Base-by-base conservation (phyloP, 2,113 vertebrate species). In the Nibea coibor region DNA sequence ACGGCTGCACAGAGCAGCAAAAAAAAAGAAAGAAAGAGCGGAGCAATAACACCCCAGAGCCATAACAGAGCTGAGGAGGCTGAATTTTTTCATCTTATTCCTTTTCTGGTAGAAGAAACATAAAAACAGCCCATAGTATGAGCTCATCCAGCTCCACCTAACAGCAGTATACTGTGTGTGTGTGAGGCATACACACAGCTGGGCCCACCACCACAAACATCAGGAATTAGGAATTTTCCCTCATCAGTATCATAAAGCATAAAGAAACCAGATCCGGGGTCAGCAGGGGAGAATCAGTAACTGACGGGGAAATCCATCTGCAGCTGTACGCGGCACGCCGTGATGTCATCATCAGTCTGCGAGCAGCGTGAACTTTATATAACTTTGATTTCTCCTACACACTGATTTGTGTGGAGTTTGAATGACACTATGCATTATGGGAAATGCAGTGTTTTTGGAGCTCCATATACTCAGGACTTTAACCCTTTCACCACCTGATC, bases 71-170 rank as follows among this genome's bases (percentile, higher is more conserved):
- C 81, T 17, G 53, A 81, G 81, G 75, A 73, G 75, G 79, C 77
- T 74, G 80, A 45, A 14, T 57, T 75, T 72, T 71, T 17, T 81
- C 82, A 75, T 81, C 80, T 75, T 56, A 77, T 71, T 87, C 58
- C n/a, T 61, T n/a, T 57, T 51, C 54, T 69, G 66, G 17, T 26
- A 57, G 35, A 85, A 77, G 48, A 73, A 88, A 83, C 58, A 72
- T 16, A 42, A 69, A 81, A 73, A 72, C 70, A 64, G 65, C 59
- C 73, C 35, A 42, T 57, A 68, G 75, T 4, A 83, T 94, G 92
- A 94, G 86, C 74, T 94, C 91, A 93, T 91, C 43, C 72, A 76
- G 42, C 91, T 78, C 83, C 87, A 83, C 88, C 91, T 88, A 75
- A 72, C 75, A 82, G 83, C 78, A 74, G 50, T 72, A 72, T 20